Conservation (phyloP, 2,888 invertebrate genomes). For the Drosophila limbata region DNA sequence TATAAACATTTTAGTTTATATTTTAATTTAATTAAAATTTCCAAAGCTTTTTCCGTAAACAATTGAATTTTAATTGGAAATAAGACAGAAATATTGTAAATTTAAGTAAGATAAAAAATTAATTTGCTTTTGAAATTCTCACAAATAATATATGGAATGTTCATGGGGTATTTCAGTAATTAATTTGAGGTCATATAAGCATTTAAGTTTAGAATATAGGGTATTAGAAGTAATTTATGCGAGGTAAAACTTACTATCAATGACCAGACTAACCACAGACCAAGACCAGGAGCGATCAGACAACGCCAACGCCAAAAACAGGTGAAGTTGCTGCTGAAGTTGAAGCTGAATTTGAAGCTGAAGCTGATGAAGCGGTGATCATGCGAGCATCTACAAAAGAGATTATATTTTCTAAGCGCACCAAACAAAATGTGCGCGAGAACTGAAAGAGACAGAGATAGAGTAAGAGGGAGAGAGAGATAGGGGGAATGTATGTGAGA, state of each 20-base stretch:
- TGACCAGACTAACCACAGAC: constrained; percentile 28
- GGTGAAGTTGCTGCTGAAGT: constrained; percentile 43
- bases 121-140: too few relatives aligned
- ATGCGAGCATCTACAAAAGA: constrained; percentile 83
- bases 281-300: constrained; percentile 14
- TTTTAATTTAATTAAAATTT: too few relatives aligned
- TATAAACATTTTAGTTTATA: too few relatives aligned
- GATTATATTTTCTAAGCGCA: constrained; percentile 82
- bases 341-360: constrained; percentile 18
- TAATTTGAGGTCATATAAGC: background rate
- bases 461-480: constrained; percentile 5
- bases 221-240: constrained; percentile 22
- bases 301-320: constrained; percentile 49
- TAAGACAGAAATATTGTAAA: too few relatives aligned
- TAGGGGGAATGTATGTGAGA: constrained; percentile 26
- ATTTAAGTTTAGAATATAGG: background rate
- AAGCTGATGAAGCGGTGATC: constrained; percentile 75
- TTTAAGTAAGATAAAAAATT: too few relatives aligned
- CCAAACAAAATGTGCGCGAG: constrained; percentile 75
- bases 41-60: too few relatives aligned
- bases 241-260: constrained; percentile 13
- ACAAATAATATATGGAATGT: too few relatives aligned
- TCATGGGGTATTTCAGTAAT: background rate
- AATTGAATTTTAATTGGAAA: too few relatives aligned
- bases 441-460: background rate